Evolutionary conservation across 2,797 vertebrate species (phyloP), one percentile per base, ranked within the genome.

Genomic region (Xenentodon cancila): DNA sequence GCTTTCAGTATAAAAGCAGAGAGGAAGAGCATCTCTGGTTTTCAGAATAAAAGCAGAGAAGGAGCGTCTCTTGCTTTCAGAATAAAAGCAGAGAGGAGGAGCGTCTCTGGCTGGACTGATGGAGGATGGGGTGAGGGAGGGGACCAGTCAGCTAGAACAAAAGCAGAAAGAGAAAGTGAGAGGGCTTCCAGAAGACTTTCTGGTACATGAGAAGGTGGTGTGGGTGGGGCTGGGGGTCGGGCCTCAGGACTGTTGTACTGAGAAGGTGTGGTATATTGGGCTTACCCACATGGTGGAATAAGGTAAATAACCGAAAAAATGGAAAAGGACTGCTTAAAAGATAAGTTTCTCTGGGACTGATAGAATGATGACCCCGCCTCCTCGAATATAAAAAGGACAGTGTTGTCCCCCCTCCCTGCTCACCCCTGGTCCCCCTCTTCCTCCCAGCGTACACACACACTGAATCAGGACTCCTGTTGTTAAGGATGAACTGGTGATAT

Each of bases 1-100:
- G 25, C 64, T 85, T 85, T 87, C 75, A 84, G 40, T 86, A 80
- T 82, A 83, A 87, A 37, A 37, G 30, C 30, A 32, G 30, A 32
- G 30, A 32, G 30, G 30, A 32, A 7, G 9, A 32, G 30, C 25
- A 25, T 32, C 30, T 32, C 30, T 32, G 6, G 30, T 9, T 37
- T 37, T 37, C 34, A 37, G 34, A 37, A 37, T 37, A 84, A 88
- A 40, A 40, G 34, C 34, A 37, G 34, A 37, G 34, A 13, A 5
- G 34, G 12, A 37, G 34, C 30, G 7, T 37, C 34, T 37, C 34
- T 37, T 2, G 34, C 11, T 37, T 37, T 37, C 34, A 37, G 34
- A 37, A 37, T 37, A 37, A 37, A 37, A 37, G 34, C 82, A 76
- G 17, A 71, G 68, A 78, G 72, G 77, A 84, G 60, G 18, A 45